phyloP scores from a whole-genome alignment of 2,113 vertebrate species.

The Rhynchopsitta pachyrhyncha region DNA sequence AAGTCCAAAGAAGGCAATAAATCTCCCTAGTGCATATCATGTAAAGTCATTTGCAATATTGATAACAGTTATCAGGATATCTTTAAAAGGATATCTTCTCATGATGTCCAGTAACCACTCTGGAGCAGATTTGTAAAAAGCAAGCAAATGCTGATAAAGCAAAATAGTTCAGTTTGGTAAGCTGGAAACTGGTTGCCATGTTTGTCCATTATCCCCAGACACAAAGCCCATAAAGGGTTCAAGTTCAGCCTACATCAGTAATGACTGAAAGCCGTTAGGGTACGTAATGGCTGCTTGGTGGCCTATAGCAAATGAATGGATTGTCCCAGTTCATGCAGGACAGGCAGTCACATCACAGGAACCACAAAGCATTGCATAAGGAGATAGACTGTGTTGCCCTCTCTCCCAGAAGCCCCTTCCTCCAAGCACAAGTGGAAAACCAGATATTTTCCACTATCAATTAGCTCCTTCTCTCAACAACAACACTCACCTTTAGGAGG shows the following conservation, averaged over 20 bases:
- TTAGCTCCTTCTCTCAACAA: background rate
- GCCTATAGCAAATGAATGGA: background rate
- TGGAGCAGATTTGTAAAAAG: background rate
- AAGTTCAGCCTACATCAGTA: background rate
- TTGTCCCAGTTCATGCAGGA: background rate
- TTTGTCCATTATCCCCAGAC: background rate
- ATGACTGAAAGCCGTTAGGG: background rate
- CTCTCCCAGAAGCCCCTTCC: background rate
- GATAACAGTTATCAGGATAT: background rate
- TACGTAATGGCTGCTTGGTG: background rate
- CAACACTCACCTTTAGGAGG: background rate
- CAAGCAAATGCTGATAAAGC: background rate
- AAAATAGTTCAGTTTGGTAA: background rate
- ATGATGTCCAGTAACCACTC: background rate
- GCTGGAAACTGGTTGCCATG: background rate
- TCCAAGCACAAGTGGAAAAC: background rate
- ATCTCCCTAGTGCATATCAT: background rate
- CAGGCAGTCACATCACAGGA: background rate
- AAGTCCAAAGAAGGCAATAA: background rate
- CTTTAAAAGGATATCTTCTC: background rate
- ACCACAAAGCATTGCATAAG: rapidly evolving
- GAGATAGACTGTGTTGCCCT: background rate
- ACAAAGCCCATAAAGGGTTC: background rate
- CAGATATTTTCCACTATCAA: background rate
- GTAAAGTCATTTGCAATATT: background rate